These are phyloP conservation scores for Lasioglossum albipes DNA, from an alignment of 1,140 invertebrate species.

Conservation along the genomic window DNA sequence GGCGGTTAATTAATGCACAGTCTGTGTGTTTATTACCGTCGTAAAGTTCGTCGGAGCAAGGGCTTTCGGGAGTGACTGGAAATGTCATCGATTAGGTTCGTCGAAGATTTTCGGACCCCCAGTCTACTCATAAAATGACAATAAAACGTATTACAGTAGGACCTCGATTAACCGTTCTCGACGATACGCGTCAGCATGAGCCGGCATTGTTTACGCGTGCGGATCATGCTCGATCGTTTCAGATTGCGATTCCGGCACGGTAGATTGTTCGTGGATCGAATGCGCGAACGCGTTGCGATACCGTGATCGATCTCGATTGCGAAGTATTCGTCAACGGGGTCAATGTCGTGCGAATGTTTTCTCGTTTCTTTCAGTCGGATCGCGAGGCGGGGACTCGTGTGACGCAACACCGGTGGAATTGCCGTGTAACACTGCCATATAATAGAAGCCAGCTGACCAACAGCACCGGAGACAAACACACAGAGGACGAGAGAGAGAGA, in stretches of 20 bases:
- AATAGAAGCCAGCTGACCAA: conserved; percentile 16
- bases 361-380: conserved; percentile 31
- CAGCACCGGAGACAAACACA: conserved; percentile 3
- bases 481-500: too few species aligned
- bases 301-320: conserved; percentile 2
- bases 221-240: not conserved
- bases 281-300: not conserved
- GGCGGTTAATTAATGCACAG: not conserved
- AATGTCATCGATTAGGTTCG: not conserved
- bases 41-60: not conserved
- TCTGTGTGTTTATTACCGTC: not conserved
- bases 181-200: too few species aligned
- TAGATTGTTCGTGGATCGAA: not conserved
- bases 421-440: conserved; percentile 1
- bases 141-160: too few species aligned
- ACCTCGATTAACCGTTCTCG: too few species aligned
- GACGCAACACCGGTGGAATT: conserved; percentile 20
- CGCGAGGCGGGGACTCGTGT: not conserved
- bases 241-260: not conserved
- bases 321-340: conserved; percentile 49
- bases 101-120: too few species aligned
- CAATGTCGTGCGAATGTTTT: conserved; percentile 53
- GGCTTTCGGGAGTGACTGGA: not conserved
- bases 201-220: too few species aligned
- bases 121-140: too few species aligned